These are phyloP conservation scores for Sebastes taczanowskii DNA, from an alignment of 2,797 vertebrate species.

Conservation along the genomic window DNA sequence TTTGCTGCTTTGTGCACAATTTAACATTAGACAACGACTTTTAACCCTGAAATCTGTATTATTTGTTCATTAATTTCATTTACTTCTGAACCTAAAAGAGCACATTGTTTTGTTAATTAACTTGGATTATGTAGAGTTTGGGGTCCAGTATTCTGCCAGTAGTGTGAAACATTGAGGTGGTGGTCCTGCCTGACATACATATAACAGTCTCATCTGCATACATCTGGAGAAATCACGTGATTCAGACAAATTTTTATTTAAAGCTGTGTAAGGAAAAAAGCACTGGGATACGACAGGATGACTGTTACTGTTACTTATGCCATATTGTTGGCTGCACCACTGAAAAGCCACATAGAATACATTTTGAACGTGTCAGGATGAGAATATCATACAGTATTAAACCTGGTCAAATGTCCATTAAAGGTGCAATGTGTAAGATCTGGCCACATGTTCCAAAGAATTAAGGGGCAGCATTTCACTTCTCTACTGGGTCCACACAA, in stretches of 20 bases:
- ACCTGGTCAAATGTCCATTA: background rate
- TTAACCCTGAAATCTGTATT: background rate
- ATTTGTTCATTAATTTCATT: background rate
- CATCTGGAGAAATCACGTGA: background rate
- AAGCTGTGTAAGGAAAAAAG: background rate
- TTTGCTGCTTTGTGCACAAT: background rate
- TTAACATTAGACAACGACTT: background rate
- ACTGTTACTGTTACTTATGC: background rate
- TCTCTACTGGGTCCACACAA: background rate
- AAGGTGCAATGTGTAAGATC: background rate
- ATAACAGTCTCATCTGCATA: background rate
- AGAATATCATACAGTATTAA: background rate
- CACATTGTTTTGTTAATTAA: background rate
- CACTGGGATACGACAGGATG: background rate
- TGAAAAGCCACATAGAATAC: background rate
- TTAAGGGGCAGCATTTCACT: too few species aligned
- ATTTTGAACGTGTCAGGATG: background rate
- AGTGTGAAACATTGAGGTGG: background rate
- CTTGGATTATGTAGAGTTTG: background rate
- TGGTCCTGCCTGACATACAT: background rate
- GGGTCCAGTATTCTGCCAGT: background rate
- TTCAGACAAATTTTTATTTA: background rate
- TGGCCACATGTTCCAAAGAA: too few species aligned
- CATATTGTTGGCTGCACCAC: background rate
- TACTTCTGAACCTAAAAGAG: background rate